These are phyloP conservation scores for Cybosia mesomella DNA, from an alignment of 2,888 invertebrate species.

Conservation along the genomic window DNA sequence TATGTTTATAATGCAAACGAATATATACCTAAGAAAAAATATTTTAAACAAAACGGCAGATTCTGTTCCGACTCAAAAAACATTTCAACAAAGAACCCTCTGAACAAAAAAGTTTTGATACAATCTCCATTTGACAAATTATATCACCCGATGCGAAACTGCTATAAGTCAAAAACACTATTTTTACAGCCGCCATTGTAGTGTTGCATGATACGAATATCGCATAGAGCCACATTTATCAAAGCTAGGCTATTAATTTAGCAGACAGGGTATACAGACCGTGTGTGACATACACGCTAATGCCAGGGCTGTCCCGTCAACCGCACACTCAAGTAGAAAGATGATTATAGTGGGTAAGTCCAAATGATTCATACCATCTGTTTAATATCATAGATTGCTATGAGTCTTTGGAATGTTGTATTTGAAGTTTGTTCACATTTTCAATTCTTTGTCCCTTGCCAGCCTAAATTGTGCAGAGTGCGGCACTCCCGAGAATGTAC, in stretches of 20 bases:
- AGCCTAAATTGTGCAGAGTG: too few species aligned
- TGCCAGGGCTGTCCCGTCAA: conserved; percentile 27
- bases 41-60: not conserved
- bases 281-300: conserved; percentile 46
- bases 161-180: conserved; percentile 39
- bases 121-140: conserved; percentile 26
- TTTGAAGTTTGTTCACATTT: too few species aligned
- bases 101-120: not conserved
- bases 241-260: conserved; percentile 57
- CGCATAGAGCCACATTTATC: conserved; percentile 53
- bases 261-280: conserved; percentile 43
- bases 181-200: conserved; percentile 33
- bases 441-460: too few species aligned
- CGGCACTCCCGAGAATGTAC: too few species aligned
- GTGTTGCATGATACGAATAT: conserved; percentile 48
- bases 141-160: conserved; percentile 26
- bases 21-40: too few species aligned
- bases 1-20: too few species aligned
- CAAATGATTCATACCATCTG: not conserved
- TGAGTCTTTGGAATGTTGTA: too few species aligned
- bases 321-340: not conserved
- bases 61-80: not conserved
- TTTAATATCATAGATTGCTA: too few species aligned
- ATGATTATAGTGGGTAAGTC: conserved; percentile 9
- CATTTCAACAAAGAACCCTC: not conserved